Conservation (phyloP, 2,113 vertebrate genomes). For the Proterorhinus semilunaris region DNA sequence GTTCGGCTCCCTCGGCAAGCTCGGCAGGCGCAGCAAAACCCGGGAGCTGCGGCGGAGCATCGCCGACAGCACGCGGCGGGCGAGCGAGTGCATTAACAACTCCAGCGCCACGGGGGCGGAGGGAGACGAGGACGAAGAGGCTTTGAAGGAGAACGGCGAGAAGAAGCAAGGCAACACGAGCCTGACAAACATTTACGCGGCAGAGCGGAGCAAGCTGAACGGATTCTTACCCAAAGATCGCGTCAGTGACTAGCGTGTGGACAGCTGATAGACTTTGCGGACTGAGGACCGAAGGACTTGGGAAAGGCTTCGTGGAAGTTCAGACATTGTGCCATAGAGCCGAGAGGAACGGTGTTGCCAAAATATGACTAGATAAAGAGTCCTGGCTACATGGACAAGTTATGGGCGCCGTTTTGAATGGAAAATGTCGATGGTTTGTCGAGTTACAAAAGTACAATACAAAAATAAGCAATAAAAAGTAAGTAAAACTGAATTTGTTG, state of each 20-base stretch:
- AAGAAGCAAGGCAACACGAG: constrained; percentile 84
- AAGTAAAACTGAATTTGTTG: too few relatives aligned
- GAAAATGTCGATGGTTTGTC: too few relatives aligned
- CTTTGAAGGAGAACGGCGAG: constrained; percentile 70
- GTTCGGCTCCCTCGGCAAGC: constrained; percentile 85
- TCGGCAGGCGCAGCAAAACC: constrained; percentile 87
- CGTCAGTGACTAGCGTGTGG: constrained; percentile 72
- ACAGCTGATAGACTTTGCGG: constrained; percentile 7
- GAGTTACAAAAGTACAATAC: too few relatives aligned
- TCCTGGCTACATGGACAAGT: not conserved
- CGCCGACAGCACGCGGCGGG: constrained; percentile 83
- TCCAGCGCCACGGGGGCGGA: constrained; percentile 68
- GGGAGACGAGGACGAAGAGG: constrained; percentile 77
- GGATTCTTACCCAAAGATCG: constrained; percentile 83
- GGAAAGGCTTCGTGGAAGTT: constrained; percentile 48
- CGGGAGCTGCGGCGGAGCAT: constrained; percentile 87
- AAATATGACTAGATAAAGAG: constrained; percentile 63
- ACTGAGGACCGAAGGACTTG: constrained; percentile 23
- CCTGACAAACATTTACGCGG: constrained; percentile 79
- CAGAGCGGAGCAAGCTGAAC: constrained; percentile 79
- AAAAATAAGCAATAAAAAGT: too few relatives aligned
- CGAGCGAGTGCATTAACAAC: constrained; percentile 83
- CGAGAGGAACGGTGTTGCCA: constrained; percentile 67
- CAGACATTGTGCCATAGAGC: constrained; percentile 65
- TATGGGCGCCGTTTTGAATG: not conserved